These are phyloP conservation scores for Synanceia verrucosa DNA, from an alignment of 2,797 vertebrate species.

Conservation along the genomic window DNA sequence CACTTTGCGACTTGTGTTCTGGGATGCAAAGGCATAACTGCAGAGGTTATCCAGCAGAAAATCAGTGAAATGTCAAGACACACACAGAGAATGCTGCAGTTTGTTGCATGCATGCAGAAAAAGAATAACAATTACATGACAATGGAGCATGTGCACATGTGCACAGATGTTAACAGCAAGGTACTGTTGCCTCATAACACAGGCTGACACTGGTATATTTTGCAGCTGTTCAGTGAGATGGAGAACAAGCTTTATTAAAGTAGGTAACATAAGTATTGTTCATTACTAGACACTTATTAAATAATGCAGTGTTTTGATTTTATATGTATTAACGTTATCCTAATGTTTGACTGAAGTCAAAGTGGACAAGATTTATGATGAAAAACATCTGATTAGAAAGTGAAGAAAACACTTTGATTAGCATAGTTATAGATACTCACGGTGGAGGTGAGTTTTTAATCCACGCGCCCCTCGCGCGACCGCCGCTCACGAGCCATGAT, in stretches of 20 bases:
- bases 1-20: slow-evolving; percentile 10
- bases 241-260: not conserved
- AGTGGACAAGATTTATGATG: no score
- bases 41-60: not conserved
- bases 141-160: not conserved
- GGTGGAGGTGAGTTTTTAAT: no score
- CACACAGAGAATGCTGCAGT: not conserved
- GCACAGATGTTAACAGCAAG: slow-evolving; percentile 34
- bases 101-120: slow-evolving; percentile 30
- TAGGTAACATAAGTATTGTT: not conserved
- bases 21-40: slow-evolving; percentile 4
- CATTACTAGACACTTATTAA: not conserved
- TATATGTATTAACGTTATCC: not conserved
- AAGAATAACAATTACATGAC: slow-evolving; percentile 25
- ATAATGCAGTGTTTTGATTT: not conserved
- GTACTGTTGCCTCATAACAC: slow-evolving; percentile 32
- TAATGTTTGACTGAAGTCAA: no score
- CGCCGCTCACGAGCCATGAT: no score
- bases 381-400: no score
- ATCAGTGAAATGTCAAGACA: no score
- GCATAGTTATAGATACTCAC: no score
- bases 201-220: slow-evolving; percentile 38
- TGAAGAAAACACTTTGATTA: no score
- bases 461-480: no score
- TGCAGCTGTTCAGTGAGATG: slow-evolving; percentile 57